A percentile compares a stretch with the other conserved stretches of the same genome.
These are phyloP conservation scores for Lepidotrigona ventralis DNA, from an alignment of 1,140 invertebrate species.

Conservation along the genomic window DNA sequence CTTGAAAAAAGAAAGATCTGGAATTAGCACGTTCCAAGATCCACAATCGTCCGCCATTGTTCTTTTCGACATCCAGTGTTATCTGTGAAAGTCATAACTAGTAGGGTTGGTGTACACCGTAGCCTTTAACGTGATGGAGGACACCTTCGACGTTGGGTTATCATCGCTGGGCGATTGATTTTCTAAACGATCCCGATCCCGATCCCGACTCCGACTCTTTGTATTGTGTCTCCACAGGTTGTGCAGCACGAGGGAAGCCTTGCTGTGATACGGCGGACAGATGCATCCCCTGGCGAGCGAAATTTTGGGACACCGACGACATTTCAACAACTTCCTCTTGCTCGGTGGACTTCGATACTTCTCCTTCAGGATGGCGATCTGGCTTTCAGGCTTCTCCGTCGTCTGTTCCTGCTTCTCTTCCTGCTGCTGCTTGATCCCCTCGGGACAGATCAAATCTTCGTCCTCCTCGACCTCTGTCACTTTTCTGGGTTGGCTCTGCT, in stretches of 20 bases:
- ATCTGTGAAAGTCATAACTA: conserved; percentile 69
- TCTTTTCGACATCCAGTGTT: conserved; percentile 40
- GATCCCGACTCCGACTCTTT: not conserved
- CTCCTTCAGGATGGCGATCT: conserved; percentile 10
- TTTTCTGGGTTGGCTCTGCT: conserved; percentile 77
- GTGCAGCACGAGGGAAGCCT: conserved; percentile 77
- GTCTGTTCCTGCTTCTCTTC: not conserved
- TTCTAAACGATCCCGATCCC: too few relatives aligned
- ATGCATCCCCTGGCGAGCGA: conserved; percentile 50
- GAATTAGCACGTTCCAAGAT: not conserved
- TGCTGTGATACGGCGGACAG: conserved; percentile 76
- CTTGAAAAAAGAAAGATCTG: too few relatives aligned
- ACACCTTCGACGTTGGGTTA: not conserved
- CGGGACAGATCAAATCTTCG: not conserved
- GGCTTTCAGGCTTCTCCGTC: not conserved
- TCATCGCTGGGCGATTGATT: not conserved
- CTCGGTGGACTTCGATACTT: not conserved
- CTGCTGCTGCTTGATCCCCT: not conserved
- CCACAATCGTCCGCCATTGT: not conserved
- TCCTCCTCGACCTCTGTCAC: conserved; percentile 58
- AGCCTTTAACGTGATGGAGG: conserved; percentile 63
- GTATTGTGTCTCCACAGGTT: conserved; percentile 76
- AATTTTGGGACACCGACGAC: conserved; percentile 60
- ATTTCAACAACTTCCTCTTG: conserved; percentile 42
- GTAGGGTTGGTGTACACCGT: conserved; percentile 61